Percentiles rank a stretch among this genome's conserved stretches.
Evolutionary conservation across 2,888 invertebrate species (phyloP).

Genomic region (Scaptomyza flava): DNA sequence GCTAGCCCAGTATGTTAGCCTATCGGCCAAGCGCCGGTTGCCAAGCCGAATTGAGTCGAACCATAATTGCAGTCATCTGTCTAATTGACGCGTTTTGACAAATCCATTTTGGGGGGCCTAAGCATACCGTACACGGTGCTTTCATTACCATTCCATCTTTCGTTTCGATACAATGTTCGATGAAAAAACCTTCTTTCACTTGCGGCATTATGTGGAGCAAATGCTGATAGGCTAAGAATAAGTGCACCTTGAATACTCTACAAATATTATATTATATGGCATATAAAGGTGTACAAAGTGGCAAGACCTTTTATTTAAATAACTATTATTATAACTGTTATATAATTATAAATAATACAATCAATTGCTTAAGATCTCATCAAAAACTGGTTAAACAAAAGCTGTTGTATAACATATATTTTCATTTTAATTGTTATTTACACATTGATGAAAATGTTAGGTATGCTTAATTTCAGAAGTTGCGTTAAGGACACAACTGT

Average conservation of each 20-base stretch:
- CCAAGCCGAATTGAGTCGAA: background rate
- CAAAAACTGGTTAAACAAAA: too few species aligned
- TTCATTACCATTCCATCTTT: slow-evolving; percentile 64
- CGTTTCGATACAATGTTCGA: slow-evolving; percentile 24
- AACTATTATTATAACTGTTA: too few species aligned
- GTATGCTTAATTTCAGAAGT: too few species aligned
- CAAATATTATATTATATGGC: background rate
- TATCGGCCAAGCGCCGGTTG: slow-evolving; percentile 15
- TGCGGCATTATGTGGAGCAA: slow-evolving; percentile 62
- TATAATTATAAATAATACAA: too few species aligned
- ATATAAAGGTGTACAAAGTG: too few species aligned
- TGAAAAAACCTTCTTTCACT: slow-evolving; percentile 69
- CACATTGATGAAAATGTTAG: too few species aligned
- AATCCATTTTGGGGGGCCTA: slow-evolving; percentile 65
- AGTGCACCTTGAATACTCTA: slow-evolving; percentile 23
- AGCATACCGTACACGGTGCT: slow-evolving; percentile 30
- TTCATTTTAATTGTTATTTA: too few species aligned
- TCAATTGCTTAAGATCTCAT: too few species aligned
- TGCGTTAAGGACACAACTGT: too few species aligned
- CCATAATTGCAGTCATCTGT: slow-evolving; percentile 27
- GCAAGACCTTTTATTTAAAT: too few species aligned
- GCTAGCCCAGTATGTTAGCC: slow-evolving; percentile 34
- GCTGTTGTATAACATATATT: too few species aligned
- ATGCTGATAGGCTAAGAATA: background rate
- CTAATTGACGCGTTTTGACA: slow-evolving; percentile 75